Evolutionary conservation across 2,888 invertebrate genomes (phyloP).

Genomic region (Rhingia campestris): DNA sequence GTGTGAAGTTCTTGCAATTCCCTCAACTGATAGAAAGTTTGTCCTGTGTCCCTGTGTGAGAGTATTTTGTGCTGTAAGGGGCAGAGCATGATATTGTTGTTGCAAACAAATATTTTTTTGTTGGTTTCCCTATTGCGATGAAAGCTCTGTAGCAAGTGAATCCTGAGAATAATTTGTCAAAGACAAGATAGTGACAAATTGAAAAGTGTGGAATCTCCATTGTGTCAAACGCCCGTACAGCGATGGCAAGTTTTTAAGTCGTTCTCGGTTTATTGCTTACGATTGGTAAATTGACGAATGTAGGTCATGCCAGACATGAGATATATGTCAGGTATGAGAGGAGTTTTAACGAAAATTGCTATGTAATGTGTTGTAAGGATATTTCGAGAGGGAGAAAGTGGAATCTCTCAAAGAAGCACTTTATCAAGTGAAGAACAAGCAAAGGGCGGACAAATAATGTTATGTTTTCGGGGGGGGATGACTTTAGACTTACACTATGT

Average conservation of each 20-base stretch:
- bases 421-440: constrained; percentile 2
- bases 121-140: neutral
- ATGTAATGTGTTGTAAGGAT: neutral
- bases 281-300: constrained; percentile 39
- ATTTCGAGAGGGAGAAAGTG: neutral
- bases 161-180: constrained; percentile 37
- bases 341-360: constrained; percentile 25
- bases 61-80: neutral
- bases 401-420: neutral
- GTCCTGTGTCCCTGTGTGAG: neutral
- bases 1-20: constrained; percentile 3
- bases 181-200: constrained; percentile 33
- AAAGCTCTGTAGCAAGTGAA: constrained; percentile 9
- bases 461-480: neutral
- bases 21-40: neutral
- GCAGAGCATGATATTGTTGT: neutral
- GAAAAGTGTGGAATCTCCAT: constrained; percentile 31
- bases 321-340: constrained; percentile 2
- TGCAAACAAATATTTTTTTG: neutral
- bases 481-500: neutral
- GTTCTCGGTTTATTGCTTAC: constrained; percentile 29
- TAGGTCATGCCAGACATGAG: constrained; percentile 29
- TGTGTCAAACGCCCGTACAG: constrained; percentile 11
- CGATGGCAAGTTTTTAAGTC: constrained; percentile 12
- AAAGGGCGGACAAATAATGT: constrained; percentile 14